These are phyloP conservation scores for Oxytorus armatus DNA, from an alignment of 2,888 invertebrate genomes.

Conservation along the genomic window DNA sequence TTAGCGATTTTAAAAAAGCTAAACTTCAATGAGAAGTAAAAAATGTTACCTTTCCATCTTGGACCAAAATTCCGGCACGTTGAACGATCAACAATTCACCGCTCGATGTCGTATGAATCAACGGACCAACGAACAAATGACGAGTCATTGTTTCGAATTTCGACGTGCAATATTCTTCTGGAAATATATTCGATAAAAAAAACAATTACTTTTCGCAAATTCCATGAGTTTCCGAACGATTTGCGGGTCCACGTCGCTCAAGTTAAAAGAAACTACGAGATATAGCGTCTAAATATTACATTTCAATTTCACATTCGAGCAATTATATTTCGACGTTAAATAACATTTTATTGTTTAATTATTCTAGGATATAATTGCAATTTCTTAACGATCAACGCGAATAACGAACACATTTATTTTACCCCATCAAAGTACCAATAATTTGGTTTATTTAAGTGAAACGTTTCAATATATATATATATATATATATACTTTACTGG, in stretches of 20 bases:
- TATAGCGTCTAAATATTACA: no score
- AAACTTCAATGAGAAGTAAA: no score
- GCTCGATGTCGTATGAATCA: conserved; percentile 75
- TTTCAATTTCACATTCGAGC: no score
- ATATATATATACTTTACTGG: conserved; percentile 48
- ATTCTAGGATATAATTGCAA: no score
- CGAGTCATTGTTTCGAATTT: conserved; percentile 67
- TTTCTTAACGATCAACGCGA: no score
- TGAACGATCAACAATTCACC: conserved; percentile 75
- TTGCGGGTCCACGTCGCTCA: no score
- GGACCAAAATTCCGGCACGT: conserved; percentile 75
- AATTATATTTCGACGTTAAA: no score
- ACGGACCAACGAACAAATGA: conserved; percentile 77
- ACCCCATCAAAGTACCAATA: not conserved
- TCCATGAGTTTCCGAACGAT: no score
- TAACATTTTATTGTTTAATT: no score
- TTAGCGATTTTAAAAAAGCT: not conserved
- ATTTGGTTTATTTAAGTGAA: not conserved
- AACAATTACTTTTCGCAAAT: no score
- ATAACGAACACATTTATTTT: no score
- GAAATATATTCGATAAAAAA: not conserved
- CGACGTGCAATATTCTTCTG: conserved; percentile 31
- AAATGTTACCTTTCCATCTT: conserved; percentile 79
- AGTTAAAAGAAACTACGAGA: no score
- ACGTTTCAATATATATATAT: not conserved